phyloP scores from a whole-genome alignment of 2,797 vertebrate genomes.

The Sarcophilus harrisii region DNA sequence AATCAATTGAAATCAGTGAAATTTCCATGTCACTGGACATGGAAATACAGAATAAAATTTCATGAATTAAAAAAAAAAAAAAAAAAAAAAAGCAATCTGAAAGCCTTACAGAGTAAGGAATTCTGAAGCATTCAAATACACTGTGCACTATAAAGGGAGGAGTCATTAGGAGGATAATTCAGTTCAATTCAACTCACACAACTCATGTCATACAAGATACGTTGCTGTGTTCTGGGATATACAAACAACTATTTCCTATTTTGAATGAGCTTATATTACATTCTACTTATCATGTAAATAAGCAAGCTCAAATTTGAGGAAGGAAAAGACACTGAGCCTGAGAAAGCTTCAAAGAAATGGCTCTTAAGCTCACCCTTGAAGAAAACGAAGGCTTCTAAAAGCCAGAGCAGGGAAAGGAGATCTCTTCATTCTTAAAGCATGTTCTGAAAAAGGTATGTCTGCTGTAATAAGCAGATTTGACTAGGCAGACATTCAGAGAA shows the following conservation, averaged over 20 bases:
- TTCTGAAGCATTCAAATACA: neutral
- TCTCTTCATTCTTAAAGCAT: constrained; percentile 89
- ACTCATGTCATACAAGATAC: neutral
- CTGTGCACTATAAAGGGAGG: neutral
- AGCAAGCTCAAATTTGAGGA: neutral
- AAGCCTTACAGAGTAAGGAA: neutral
- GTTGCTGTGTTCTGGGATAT: neutral
- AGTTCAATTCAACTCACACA: neutral
- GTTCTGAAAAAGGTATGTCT: constrained; percentile 95
- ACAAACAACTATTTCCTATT: neutral
- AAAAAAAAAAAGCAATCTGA: neutral
- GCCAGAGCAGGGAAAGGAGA: neutral
- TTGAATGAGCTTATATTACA: neutral
- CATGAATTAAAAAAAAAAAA: neutral
- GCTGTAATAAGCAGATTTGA: constrained; percentile 99
- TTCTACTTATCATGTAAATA: neutral
- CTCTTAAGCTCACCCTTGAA: neutral
- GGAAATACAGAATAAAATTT: neutral
- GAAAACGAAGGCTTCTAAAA: neutral
- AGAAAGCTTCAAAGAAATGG: neutral
- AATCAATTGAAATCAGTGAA: too few species aligned
- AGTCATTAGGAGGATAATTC: neutral
- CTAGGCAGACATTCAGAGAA: constrained; percentile 99
- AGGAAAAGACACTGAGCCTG: neutral
- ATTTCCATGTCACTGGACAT: neutral